Conservation (phyloP, 1,140 invertebrate genomes). For the Acromyrmex echinatior region DNA sequence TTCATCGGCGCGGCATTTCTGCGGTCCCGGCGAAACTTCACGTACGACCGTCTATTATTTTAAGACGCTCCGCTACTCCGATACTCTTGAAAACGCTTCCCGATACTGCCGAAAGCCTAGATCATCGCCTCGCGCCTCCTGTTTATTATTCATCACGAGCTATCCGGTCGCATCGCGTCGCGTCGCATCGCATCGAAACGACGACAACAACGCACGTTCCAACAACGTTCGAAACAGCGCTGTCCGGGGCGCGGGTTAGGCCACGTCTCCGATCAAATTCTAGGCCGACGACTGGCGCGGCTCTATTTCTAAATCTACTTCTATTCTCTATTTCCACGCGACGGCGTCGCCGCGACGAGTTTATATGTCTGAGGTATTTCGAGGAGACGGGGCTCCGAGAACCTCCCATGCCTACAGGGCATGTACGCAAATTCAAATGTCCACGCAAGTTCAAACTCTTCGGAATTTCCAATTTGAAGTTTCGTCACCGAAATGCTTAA, state of each 20-base stretch:
- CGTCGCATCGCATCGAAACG: conserved; percentile 23
- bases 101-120: conserved; percentile 43
- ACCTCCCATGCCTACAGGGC: neutral
- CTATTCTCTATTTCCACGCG: conserved; percentile 85
- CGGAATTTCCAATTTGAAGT: neutral
- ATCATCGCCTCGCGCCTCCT: conserved; percentile 5
- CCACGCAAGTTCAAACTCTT: neutral
- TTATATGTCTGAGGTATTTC: conserved; percentile 86
- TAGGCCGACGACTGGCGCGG: conserved; percentile 81
- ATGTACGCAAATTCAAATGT: neutral
- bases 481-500: neutral
- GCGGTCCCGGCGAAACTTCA: conserved; percentile 27
- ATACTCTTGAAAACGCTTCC: conserved; percentile 37
- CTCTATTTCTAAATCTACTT: conserved; percentile 85
- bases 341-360: conserved; percentile 81
- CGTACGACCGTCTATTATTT: conserved; percentile 47
- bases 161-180: neutral
- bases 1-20: conserved; percentile 58
- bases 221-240: conserved; percentile 62
- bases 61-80: conserved; percentile 35
- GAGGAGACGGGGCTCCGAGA: conserved; percentile 61
- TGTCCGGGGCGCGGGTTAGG: conserved; percentile 57
- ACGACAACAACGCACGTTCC: conserved; percentile 56
- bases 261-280: conserved; percentile 78
- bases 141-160: conserved; percentile 58